Base-by-base conservation (phyloP, 2,797 vertebrate species). In the Oreochromis grahami region DNA sequence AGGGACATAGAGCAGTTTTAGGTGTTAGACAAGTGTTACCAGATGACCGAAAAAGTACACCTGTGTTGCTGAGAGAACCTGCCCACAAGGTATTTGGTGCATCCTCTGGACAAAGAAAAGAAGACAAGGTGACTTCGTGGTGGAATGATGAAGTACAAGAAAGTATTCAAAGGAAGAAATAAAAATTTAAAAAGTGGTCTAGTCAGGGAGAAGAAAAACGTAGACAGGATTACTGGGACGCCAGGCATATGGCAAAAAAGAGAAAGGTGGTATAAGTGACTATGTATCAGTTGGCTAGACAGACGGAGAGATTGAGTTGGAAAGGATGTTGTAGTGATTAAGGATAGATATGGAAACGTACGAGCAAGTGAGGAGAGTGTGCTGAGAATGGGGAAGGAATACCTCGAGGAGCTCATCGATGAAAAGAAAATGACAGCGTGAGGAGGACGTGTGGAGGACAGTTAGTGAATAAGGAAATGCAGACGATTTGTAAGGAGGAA, bases 371-470 rank as follows among this genome's bases (percentile, higher is more conserved):
- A 43, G 21, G 63, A 68, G 1, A 41, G 63, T 6, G 12, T 9
- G 38, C 8, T 4, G 38, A 15, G 38, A 24, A 68, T 24, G 21
- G 38, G 38, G 38, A 68, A 68, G 38, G 8, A 68, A 68, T 21
- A 68, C 63, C 5, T 24, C 2, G n/a, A 70, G 63, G 63, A 70
- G 63, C 63, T 26, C 63, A 10, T 43, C 38, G 26, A 4, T 43
- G 32, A 12, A 63, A 41, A 43, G 3, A 0, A 68, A 68, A 41
- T 1, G 63, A 24, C 19, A 65, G 36, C n/a, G 14, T 0, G 0
- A 68, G 36, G n/a, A 15, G 36, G 36, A 68, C n/a, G 10, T 14
- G 38, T 68, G 36, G 36, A 68, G 63, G 63, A 68, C 63, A 43
- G 2, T 43, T 15, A 24, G 3, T 43, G 63, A 68, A 68, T 15